phyloP scores from a whole-genome alignment of 2,797 vertebrate genomes.

The Selene dorsalis region DNA sequence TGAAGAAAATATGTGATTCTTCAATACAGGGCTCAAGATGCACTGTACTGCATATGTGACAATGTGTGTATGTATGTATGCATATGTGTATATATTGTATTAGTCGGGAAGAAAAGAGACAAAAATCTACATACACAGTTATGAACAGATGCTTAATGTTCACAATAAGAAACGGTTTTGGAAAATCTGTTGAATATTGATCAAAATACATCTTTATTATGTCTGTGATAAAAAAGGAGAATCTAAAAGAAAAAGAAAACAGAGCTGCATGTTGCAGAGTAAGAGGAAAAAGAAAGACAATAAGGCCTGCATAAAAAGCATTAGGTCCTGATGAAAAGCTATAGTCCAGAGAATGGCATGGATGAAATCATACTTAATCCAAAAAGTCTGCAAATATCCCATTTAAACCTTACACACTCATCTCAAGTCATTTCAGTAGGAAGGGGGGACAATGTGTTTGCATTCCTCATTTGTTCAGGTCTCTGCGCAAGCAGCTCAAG shows the following conservation, averaged over 20 bases:
- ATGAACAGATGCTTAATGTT: slow-evolving; percentile 38
- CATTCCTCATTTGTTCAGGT: slow-evolving; percentile 59
- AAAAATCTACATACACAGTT: slow-evolving; percentile 40
- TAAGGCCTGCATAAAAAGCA: slow-evolving; percentile 42
- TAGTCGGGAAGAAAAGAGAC: slow-evolving; percentile 18
- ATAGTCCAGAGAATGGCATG: slow-evolving; percentile 48
- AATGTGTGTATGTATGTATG: slow-evolving; percentile 43
- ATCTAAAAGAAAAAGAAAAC: slow-evolving; percentile 29
- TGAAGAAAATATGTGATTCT: slow-evolving; percentile 40
- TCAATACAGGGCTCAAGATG: slow-evolving; percentile 44
- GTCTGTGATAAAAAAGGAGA: slow-evolving; percentile 45
- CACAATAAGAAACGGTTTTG: slow-evolving; percentile 28
- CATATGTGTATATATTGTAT: slow-evolving; percentile 43
- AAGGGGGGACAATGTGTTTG: slow-evolving; percentile 45
- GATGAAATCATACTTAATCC: slow-evolving; percentile 68
- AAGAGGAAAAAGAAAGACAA: slow-evolving; percentile 8
- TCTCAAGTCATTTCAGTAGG: slow-evolving; percentile 58
- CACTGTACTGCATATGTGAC: slow-evolving; percentile 21
- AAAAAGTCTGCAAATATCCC: slow-evolving; percentile 62
- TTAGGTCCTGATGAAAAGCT: slow-evolving; percentile 59
- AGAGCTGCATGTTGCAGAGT: slow-evolving; percentile 32
- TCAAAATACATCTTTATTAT: slow-evolving; percentile 49
- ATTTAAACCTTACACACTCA: slow-evolving; percentile 57
- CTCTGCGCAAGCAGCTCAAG: slow-evolving; percentile 47
- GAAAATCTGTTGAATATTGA: slow-evolving; percentile 51